Base-by-base conservation (phyloP, 2,797 vertebrate genomes). In the Myripristis jacobus region DNA sequence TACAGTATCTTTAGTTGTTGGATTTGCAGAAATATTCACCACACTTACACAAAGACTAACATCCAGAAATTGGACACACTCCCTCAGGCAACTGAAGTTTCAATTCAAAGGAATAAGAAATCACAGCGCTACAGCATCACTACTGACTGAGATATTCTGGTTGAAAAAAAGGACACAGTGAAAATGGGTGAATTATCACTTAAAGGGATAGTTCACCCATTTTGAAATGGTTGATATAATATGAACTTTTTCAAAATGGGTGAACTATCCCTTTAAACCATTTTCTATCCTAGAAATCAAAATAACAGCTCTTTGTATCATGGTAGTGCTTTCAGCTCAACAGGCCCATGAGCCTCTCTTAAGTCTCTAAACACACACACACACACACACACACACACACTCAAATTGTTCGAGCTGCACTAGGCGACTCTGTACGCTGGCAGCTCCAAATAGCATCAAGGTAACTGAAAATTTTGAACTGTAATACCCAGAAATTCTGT, bases 1-100 rank as follows among this genome's bases (percentile, higher is more conserved):
- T 27, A 24, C 25, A 25, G 13, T 27, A 52, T 16, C 50, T 25
- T 25, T 3, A 52, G n/a, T n/a, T 18, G 44, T n/a, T 16, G 7
- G 6, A 52, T 24, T 18, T 2, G 5, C 24, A 4, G 7, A 22
- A 1, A 22, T 51, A 13, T 51, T 25, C 11, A 25, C 12, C 22
- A 25, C 21, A 22, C 21, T 25, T 9, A 18, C 12, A 51, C 21
- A 24, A 6, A 10, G 12, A 21, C 46, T 18, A 25, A 2, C 21
- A 51, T 10, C n/a, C n/a, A 13, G 11, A 48, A 79, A 60, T 76
- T 65, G 73, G 65, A 75, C 31, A 24, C 54, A 68, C 66, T 71
- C 66, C 53, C 18, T 43, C 18, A 75, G 56, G 50, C 25, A 66
- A 66, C 36, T 4, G 25, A 38, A 19, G 29, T 57, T 2, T 19